Conservation (phyloP, 2,113 vertebrate genomes). For the Neodontobutis hainanensis region DNA sequence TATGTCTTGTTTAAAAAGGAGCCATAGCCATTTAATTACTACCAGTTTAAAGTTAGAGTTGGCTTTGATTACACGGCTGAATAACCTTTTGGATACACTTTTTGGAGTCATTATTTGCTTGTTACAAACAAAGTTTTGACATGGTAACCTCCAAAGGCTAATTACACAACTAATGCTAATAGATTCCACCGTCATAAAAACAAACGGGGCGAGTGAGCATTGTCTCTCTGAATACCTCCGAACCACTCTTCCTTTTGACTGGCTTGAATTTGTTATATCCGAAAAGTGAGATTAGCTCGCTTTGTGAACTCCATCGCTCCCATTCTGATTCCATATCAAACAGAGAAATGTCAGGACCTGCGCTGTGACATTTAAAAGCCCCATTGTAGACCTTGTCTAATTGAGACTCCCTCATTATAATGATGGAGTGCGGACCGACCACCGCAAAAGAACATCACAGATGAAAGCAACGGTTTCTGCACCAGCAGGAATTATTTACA, state of each 20-base stretch:
- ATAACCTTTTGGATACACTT: constrained; percentile 52
- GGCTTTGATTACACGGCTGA: constrained; percentile 35
- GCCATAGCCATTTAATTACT: not conserved
- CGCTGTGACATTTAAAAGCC: constrained; percentile 76
- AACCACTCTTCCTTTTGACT: constrained; percentile 42
- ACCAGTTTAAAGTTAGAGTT: constrained; percentile 20
- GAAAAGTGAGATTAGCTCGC: constrained; percentile 66
- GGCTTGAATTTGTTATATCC: constrained; percentile 66
- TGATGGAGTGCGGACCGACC: constrained; percentile 61
- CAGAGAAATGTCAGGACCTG: constrained; percentile 79
- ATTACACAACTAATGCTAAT: constrained; percentile 63
- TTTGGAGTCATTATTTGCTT: constrained; percentile 22
- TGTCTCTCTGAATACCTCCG: constrained; percentile 43
- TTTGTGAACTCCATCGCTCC: constrained; percentile 67
- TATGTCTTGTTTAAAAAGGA: too few relatives aligned
- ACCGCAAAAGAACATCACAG: constrained; percentile 53
- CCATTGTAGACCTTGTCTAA: constrained; percentile 76
- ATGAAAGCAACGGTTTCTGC: constrained; percentile 56
- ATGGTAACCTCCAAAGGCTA: constrained; percentile 54
- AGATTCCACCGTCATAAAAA: constrained; percentile 52
- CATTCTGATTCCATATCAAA: constrained; percentile 77
- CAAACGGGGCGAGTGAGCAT: not conserved
- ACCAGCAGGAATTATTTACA: constrained; percentile 57
- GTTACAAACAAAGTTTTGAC: constrained; percentile 29
- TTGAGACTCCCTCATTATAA: constrained; percentile 78